phyloP scores from a whole-genome alignment of 1,140 invertebrate species.

The Leucophenga varia region DNA sequence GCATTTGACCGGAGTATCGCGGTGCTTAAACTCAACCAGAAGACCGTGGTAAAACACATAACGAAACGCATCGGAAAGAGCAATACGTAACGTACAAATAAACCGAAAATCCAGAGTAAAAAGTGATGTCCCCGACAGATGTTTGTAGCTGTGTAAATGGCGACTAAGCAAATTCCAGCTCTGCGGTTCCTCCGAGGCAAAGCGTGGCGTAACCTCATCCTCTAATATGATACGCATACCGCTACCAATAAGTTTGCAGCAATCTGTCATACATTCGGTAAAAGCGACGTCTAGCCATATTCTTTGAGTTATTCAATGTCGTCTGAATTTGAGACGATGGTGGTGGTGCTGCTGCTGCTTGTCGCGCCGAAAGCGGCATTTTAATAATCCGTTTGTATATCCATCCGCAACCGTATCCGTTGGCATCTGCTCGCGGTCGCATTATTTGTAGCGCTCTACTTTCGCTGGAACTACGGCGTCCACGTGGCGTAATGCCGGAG shows the following conservation, averaged over 20 bases:
- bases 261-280: conserved; percentile 17
- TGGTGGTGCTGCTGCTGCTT: not conserved
- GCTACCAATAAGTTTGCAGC: conserved; percentile 14
- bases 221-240: conserved; percentile 28
- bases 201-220: conserved; percentile 32
- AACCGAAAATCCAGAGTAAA: conserved; percentile 20
- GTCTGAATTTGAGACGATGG: not conserved
- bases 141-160: conserved; percentile 13
- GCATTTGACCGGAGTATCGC: conserved; percentile 23
- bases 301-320: conserved; percentile 1
- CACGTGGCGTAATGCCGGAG: no score
- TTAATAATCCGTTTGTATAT: no score
- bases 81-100: conserved; percentile 19
- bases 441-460: no score
- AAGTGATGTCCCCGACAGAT: conserved; percentile 2
- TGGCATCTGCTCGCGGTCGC: not conserved
- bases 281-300: no score
- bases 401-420: not conserved
- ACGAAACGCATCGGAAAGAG: conserved; percentile 22
- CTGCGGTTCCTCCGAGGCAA: conserved; percentile 9
- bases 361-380: no score
- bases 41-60: conserved; percentile 5
- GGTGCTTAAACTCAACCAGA: conserved; percentile 6
- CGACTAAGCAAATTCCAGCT: conserved; percentile 33
- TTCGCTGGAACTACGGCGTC: no score